Base-by-base conservation (phyloP, 2,888 invertebrate species). In the Metellina segmentata region DNA sequence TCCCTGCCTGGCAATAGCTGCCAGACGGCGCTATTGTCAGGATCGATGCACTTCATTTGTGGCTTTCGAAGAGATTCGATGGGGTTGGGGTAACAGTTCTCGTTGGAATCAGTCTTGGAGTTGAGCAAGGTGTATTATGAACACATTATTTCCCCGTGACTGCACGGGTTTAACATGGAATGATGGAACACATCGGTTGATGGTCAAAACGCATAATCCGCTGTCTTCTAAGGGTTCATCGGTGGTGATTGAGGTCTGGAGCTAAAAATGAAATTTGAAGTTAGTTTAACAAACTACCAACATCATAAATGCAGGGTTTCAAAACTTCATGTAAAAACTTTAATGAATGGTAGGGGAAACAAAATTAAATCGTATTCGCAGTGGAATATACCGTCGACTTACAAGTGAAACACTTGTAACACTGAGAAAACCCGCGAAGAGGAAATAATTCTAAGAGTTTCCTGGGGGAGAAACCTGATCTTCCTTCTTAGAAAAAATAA, bases 191-290 rank as follows among this genome's bases (percentile, higher is more conserved):
- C 48, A n/a, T 16, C 7, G 16, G 8, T 53, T 52, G 8, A 34
- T 5, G 7, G 13, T 19, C 8, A n/a, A 8, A 7, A 61, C n/a
- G 52, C 53, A 74, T 61, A 51, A 61, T 19, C 61, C 34, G 48
- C 72, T 53, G 52, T 34, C 83, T 53, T 61, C 69, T 69, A 34
- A 11, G 61, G 16, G 74, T 75, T 92, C 89, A 89, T 85, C 81
- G 53, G 53, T 81, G n/a, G 92, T 92, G 92, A 92, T 92, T 92
- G 77, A 92, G 86, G 86, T 92, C 92, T 9, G 92, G 92, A 89
- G 92, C 92, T 92, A 85, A 53, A 83, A 61, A 52, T 20, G n/a
- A 53, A 34, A 34, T 34, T 34, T 4, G 34, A 34, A 34, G 34
- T 34, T 34, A 34, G 4, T 34, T 34, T 34, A 4, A 34, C 1